Conservation (phyloP, 2,888 invertebrate species). For the Hyposoter dolosus region DNA sequence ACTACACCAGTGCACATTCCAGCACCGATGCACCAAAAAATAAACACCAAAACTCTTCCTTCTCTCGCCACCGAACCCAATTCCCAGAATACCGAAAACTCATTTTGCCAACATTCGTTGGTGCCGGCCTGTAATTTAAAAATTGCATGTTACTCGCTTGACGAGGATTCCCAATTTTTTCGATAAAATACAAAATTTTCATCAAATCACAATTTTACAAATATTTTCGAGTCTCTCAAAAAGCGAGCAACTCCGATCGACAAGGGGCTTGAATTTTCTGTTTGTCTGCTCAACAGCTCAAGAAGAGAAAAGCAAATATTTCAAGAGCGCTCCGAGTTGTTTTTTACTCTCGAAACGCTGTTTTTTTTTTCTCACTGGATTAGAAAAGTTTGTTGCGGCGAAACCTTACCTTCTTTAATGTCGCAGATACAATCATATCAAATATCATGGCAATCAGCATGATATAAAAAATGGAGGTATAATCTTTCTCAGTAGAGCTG, state of each 20-base stretch:
- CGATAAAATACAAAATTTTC: too few relatives aligned
- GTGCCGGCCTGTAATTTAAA: constrained; percentile 64
- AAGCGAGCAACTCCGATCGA: neutral
- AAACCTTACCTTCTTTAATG: constrained; percentile 85
- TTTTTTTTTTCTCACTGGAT: neutral
- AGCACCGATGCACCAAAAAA: constrained; percentile 92
- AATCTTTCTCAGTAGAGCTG: constrained; percentile 89
- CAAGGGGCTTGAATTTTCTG: neutral
- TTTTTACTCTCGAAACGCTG: neutral
- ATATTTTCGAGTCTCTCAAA: neutral
- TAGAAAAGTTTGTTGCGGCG: neutral
- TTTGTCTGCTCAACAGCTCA: neutral
- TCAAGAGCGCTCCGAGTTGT: too few relatives aligned
- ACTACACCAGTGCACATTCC: constrained; percentile 94
- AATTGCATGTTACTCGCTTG: neutral
- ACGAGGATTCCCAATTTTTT: neutral
- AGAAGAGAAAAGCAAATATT: neutral
- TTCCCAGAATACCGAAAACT: constrained; percentile 80
- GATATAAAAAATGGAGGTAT: constrained; percentile 92
- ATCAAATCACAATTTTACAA: too few relatives aligned
- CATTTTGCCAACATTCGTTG: constrained; percentile 71
- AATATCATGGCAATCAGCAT: constrained; percentile 89
- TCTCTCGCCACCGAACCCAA: constrained; percentile 77
- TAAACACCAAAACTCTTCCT: constrained; percentile 88
- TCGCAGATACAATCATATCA: constrained; percentile 89